Conservation (phyloP, 2,113 vertebrate genomes). For the Ceyx melanurus region DNA sequence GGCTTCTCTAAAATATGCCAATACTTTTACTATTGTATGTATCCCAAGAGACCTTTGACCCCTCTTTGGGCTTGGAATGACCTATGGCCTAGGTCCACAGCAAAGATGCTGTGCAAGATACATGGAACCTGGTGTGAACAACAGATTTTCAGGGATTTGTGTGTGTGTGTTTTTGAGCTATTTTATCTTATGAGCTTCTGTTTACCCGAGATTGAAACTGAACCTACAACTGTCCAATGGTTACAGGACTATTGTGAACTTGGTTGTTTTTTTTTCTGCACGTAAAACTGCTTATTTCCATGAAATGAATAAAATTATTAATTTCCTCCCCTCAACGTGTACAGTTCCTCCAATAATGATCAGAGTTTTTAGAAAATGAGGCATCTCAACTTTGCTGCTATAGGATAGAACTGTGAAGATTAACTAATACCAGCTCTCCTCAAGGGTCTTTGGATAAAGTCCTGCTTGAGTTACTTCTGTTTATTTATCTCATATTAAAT, state of each 20-base stretch:
- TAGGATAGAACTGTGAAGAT: not conserved
- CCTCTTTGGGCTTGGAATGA: not conserved
- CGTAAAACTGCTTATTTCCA: not conserved
- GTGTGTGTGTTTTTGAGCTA: not conserved
- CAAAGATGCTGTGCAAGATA: not conserved
- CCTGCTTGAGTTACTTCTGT: constrained; percentile 37
- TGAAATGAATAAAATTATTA: not conserved
- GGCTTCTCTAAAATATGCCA: not conserved
- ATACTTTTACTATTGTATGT: not conserved
- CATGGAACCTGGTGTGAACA: not conserved
- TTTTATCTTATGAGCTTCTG: not conserved
- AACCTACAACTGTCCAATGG: not conserved
- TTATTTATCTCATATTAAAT: constrained; percentile 61
- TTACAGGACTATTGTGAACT: not conserved
- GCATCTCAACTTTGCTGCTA: not conserved
- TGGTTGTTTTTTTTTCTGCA: not conserved
- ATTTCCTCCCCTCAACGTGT: too few species aligned
- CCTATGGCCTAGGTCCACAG: not conserved
- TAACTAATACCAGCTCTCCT: not conserved
- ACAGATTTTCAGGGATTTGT: not conserved
- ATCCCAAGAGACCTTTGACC: not conserved
- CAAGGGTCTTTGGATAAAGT: constrained; percentile 20
- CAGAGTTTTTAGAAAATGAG: not conserved
- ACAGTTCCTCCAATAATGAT: not conserved
- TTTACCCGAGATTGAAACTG: not conserved